These are phyloP conservation scores for Nomada fucata DNA, from an alignment of 2,888 invertebrate genomes.

Conservation along the genomic window DNA sequence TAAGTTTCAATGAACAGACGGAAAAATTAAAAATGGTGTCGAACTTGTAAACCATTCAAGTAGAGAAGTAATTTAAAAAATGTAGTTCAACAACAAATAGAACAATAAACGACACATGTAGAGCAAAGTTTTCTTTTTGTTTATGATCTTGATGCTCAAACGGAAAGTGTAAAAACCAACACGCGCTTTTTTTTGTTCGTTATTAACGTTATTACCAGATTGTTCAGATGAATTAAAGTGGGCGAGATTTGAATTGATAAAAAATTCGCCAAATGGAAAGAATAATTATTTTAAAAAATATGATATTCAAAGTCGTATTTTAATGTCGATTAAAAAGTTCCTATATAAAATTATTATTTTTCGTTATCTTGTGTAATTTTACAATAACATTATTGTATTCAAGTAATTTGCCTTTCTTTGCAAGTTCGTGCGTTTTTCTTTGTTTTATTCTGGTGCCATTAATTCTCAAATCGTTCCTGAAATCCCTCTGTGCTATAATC, in stretches of 20 bases:
- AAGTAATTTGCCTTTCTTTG: constrained; percentile 3
- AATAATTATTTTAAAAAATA: background rate
- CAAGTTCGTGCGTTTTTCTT: background rate
- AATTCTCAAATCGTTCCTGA: constrained; percentile 40
- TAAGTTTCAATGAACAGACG: background rate
- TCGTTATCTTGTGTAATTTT: background rate
- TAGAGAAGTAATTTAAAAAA: background rate
- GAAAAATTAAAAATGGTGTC: background rate
- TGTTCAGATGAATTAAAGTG: background rate
- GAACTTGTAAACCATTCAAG: background rate
- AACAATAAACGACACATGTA: too few relatives aligned
- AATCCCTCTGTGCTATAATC: constrained; percentile 34
- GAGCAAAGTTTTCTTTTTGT: background rate
- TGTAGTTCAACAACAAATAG: too few relatives aligned
- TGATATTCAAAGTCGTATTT: too few relatives aligned
- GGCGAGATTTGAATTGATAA: background rate
- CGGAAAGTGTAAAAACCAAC: background rate
- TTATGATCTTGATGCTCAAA: background rate
- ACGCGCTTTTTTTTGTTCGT: background rate
- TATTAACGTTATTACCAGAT: background rate
- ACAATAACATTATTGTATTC: background rate
- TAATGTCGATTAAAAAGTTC: background rate
- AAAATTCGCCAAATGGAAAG: background rate
- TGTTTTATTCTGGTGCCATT: constrained; percentile 41
- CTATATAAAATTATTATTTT: background rate